Conservation (phyloP, 2,888 invertebrate species). For the Drosophila testacea region DNA sequence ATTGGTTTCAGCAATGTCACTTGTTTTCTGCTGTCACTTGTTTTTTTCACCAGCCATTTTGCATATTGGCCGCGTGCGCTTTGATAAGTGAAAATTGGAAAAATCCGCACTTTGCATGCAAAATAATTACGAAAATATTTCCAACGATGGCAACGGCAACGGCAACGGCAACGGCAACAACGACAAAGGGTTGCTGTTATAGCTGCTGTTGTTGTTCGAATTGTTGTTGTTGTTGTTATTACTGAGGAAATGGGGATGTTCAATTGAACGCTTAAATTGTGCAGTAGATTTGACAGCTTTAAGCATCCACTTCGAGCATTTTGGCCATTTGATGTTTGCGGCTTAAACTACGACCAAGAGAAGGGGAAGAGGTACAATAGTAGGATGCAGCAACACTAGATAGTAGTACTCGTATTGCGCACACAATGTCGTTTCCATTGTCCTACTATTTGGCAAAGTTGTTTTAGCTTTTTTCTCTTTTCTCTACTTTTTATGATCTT, state of each 20-base stretch:
- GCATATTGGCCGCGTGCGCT: constrained; percentile 77
- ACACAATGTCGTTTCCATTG: constrained; percentile 51
- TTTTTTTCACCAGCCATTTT: constrained; percentile 52
- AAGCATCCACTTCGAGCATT: constrained; percentile 62
- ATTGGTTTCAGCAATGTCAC: not conserved
- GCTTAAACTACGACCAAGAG: constrained; percentile 24
- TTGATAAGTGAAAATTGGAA: constrained; percentile 81
- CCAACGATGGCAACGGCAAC: constrained; percentile 32
- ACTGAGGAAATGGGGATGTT: constrained; percentile 16
- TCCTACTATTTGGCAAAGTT: constrained; percentile 69
- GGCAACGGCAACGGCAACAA: constrained; percentile 30
- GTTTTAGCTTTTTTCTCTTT: constrained; percentile 26
- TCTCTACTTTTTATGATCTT: constrained; percentile 33
- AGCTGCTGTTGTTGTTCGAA: constrained; percentile 15
- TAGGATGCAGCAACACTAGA: constrained; percentile 7
- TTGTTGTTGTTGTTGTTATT: constrained; percentile 17
- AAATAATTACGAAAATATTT: constrained; percentile 80
- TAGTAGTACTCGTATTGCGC: constrained; percentile 13
- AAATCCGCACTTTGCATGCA: constrained; percentile 79
- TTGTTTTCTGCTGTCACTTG: constrained; percentile 30
- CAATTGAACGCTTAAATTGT: constrained; percentile 74
- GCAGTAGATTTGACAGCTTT: constrained; percentile 72
- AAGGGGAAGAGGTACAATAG: constrained; percentile 9
- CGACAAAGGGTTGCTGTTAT: constrained; percentile 23
- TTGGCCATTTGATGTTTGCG: constrained; percentile 62